Evolutionary conservation across 2,797 vertebrate genomes (phyloP), one percentile per base, ranked within the genome.

Genomic region (Eulemur mongoz): DNA sequence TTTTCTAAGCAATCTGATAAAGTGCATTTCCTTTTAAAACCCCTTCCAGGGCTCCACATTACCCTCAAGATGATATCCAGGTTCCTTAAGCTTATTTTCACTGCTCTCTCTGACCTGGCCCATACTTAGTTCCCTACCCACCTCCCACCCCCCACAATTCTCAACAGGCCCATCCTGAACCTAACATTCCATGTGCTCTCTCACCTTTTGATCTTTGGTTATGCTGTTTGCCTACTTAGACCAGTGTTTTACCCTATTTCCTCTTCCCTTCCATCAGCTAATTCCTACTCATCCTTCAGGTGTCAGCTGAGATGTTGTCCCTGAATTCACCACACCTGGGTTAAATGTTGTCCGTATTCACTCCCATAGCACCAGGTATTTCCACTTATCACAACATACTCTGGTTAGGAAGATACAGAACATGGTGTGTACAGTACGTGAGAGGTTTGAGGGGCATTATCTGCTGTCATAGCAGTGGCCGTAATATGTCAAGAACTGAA

Each of bases 1-100:
- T 94, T 80, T 95, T 87, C 73, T 48, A 95, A 83, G 23, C 27
- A 85, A 76, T 84, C 4, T 79, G 17, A 30, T 76, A 10, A 86
- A 75, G 40, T 52, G 2, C 14, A 61, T 81, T 93, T 78, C 11
- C 59, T 63, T 82, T 35, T 70, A 30, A 67, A 73, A 32, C 6
- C 17, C 54, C 52, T 90, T 75, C 43, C 38, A 13, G 18, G 59
- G 6, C 5, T 61, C 20, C n/a, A 81, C 6, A 54, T 84, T 40
- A 13, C 40, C 50, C 9, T 93, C 65, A 59, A 45, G 70, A 91
- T 38, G 38, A 48, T 79, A n/a, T 75, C 48, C 25, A 67, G 50
- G 12, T 76, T 80, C 25, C 86, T 85, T 87, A 67, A 65, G 7
- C 12, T 81, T 67, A 72, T 78, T 76, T 69, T 18, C 20, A 23